These are phyloP conservation scores for Poecilobothrus nobilitatus DNA, from an alignment of 2,888 invertebrate species.

Conservation along the genomic window DNA sequence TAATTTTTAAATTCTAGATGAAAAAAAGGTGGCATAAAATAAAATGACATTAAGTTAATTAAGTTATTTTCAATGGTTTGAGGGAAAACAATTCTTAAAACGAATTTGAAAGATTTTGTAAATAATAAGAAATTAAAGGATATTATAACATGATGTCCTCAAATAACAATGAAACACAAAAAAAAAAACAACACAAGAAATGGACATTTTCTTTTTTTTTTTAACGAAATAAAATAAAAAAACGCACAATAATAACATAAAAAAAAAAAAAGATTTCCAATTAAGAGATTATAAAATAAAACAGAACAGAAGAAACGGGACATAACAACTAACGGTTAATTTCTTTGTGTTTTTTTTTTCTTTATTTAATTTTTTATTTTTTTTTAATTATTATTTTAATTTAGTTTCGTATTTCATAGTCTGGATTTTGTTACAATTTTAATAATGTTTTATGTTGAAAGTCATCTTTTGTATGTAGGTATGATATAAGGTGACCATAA, in stretches of 20 bases:
- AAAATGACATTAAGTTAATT: slow-evolving; percentile 4
- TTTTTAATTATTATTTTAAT: background rate
- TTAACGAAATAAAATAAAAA: too few species aligned
- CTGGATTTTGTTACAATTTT: too few species aligned
- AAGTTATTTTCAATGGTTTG: background rate
- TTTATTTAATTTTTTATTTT: background rate
- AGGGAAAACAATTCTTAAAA: background rate
- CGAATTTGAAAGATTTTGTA: too few species aligned
- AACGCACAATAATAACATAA: background rate
- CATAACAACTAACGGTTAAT: background rate
- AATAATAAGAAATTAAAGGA: background rate
- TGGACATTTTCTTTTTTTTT: background rate
- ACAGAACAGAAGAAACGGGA: background rate
- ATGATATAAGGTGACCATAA: too few species aligned
- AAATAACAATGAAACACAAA: too few species aligned
- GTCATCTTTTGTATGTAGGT: too few species aligned
- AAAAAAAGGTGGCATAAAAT: too few species aligned
- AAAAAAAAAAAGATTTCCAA: background rate
- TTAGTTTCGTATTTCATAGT: background rate
- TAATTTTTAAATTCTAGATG: too few species aligned
- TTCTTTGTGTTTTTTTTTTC: background rate
- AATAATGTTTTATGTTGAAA: too few species aligned
- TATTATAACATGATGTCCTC: background rate
- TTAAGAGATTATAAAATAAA: background rate
- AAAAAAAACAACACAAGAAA: too few species aligned